phyloP scores from a whole-genome alignment of 1,140 invertebrate species.

The Pseudobourletiella spinata region DNA sequence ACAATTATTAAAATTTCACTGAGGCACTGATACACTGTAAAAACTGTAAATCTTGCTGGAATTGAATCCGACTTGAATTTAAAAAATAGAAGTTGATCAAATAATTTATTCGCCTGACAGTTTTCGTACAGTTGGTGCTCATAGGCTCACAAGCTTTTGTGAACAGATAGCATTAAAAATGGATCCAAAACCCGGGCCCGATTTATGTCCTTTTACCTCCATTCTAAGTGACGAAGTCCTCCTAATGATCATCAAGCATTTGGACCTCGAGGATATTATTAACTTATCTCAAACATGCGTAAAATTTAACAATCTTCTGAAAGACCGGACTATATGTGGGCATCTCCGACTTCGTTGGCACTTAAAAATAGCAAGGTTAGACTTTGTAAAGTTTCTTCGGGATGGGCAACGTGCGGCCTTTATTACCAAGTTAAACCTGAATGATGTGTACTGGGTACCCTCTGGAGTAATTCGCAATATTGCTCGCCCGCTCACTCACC shows the following conservation, averaged over 20 bases:
- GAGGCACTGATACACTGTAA: too few species aligned
- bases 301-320: conserved; percentile 18
- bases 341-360: conserved; percentile 15
- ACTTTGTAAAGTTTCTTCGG: conserved; percentile 17
- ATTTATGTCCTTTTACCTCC: neutral
- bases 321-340: conserved; percentile 19
- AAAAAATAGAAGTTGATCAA: too few species aligned
- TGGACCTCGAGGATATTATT: conserved; percentile 13
- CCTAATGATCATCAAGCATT: conserved; percentile 11
- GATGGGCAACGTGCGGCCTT: conserved; percentile 10
- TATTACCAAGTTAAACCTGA: conserved; percentile 17
- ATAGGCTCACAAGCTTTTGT: too few species aligned
- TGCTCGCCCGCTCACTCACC: conserved; percentile 8
- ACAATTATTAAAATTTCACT: too few species aligned
- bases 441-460: conserved; percentile 31
- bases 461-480: conserved; percentile 19
- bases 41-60: too few species aligned
- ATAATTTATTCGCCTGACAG: too few species aligned
- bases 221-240: conserved; percentile 26
- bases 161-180: too few species aligned
- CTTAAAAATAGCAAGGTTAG: conserved; percentile 4
- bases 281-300: conserved; percentile 23
- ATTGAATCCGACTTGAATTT: too few species aligned
- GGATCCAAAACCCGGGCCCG: neutral
- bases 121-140: too few species aligned